Evolutionary conservation across 2,113 vertebrate species (phyloP).

Genomic region (Anser cygnoides): DNA sequence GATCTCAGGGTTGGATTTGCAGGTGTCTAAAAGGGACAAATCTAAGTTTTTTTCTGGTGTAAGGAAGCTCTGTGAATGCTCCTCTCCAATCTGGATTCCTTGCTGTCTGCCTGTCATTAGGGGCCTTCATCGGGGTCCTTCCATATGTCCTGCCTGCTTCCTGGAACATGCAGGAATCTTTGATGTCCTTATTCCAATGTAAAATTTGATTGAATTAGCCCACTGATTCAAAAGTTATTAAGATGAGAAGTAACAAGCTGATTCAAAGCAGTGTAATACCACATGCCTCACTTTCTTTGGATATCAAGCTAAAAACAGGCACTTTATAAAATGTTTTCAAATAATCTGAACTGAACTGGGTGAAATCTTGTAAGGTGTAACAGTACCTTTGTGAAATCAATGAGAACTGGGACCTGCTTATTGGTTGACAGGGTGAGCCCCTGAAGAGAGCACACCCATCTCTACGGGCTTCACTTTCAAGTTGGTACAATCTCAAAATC

Average conservation of each 20-base stretch:
- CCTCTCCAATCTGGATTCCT: neutral
- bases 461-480: neutral
- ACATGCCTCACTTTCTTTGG: neutral
- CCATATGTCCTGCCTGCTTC: neutral
- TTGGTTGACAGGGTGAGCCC: neutral
- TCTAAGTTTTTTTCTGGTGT: neutral
- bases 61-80: neutral
- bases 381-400: neutral
- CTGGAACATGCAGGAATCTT: neutral
- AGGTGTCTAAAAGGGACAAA: neutral
- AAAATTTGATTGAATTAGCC: neutral
- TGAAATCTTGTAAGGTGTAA: neutral
- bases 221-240: neutral
- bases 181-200: neutral
- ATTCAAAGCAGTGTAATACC: neutral
- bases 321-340: neutral
- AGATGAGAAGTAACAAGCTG: neutral
- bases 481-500: neutral
- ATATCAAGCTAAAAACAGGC: neutral
- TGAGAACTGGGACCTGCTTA: neutral
- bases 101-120: neutral
- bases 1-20: neutral
- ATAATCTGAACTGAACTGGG: neutral
- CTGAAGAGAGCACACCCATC: neutral
- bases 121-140: neutral